A percentile compares a stretch with the other conserved stretches of the same genome.
Conservation (phyloP, 2,888 invertebrate genomes). For the Hipparchia sbordonii region DNA sequence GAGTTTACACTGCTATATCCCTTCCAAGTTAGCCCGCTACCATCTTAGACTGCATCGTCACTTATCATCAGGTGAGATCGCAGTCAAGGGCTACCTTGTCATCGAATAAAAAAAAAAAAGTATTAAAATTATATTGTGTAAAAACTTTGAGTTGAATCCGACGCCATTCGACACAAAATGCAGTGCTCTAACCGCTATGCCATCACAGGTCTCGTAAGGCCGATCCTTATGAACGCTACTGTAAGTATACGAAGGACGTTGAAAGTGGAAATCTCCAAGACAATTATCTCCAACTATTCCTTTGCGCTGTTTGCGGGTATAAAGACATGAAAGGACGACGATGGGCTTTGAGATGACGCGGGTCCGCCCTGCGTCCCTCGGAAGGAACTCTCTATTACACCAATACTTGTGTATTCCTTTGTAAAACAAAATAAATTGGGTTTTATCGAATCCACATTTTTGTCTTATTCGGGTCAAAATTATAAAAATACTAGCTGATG, state of each 20-base stretch:
- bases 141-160: too few species aligned
- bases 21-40: too few species aligned
- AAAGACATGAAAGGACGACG: slow-evolving; percentile 10
- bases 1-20: too few species aligned
- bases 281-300: slow-evolving; percentile 15
- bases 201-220: not conserved
- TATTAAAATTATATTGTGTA: too few species aligned
- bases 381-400: not conserved
- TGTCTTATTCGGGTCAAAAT: not conserved
- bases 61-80: too few species aligned
- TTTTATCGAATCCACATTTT: not conserved
- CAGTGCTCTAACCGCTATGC: too few species aligned
- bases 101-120: too few species aligned
- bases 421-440: slow-evolving; percentile 11
- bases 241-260: not conserved
- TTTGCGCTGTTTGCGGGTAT: slow-evolving; percentile 1
- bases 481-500: too few species aligned
- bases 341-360: slow-evolving; percentile 15
- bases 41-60: too few species aligned
- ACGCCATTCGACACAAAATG: too few species aligned
- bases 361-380: not conserved
- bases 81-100: too few species aligned
- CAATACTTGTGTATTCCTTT: slow-evolving; percentile 1
- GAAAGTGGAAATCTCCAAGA: not conserved
- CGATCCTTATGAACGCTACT: not conserved